Conservation (phyloP, 2,113 vertebrate species). For the Lagopus leucura region DNA sequence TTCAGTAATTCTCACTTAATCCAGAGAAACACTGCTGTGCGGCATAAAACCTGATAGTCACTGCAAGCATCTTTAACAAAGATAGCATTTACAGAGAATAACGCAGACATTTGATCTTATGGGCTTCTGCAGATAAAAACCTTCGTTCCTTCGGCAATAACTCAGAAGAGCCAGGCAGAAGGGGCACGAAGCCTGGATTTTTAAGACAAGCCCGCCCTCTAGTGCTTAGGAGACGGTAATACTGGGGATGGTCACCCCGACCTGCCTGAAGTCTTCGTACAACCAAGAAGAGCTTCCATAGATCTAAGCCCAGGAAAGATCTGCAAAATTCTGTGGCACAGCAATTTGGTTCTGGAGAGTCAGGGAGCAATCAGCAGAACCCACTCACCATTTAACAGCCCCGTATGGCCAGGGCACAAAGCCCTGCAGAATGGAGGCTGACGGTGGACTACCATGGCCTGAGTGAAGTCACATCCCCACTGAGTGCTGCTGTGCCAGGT, state of each 20-base stretch:
- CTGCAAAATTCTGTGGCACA: background rate
- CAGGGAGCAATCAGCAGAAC: too few species aligned
- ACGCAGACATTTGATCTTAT: slow-evolving; percentile 32
- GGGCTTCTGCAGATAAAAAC: slow-evolving; percentile 25
- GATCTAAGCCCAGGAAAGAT: background rate
- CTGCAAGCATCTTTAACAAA: slow-evolving; percentile 29
- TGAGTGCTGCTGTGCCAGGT: too few species aligned
- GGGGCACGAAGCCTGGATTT: background rate
- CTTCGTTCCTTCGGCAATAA: background rate
- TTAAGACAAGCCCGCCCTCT: slow-evolving; percentile 69
- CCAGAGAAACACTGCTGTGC: background rate
- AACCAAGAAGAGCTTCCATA: background rate
- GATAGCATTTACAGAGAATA: slow-evolving; percentile 59
- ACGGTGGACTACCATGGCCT: too few species aligned
- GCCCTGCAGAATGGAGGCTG: too few species aligned
- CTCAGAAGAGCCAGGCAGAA: background rate
- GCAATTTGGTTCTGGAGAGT: too few species aligned
- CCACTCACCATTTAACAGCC: too few species aligned
- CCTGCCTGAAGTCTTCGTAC: background rate
- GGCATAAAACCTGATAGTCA: slow-evolving; percentile 29
- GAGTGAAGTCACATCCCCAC: too few species aligned
- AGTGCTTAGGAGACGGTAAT: background rate
- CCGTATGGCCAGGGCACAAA: too few species aligned
- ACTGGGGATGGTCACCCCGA: background rate
- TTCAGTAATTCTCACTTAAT: slow-evolving; percentile 33